Conservation (phyloP, 2,113 vertebrate species). For the Charadrius vociferus region DNA sequence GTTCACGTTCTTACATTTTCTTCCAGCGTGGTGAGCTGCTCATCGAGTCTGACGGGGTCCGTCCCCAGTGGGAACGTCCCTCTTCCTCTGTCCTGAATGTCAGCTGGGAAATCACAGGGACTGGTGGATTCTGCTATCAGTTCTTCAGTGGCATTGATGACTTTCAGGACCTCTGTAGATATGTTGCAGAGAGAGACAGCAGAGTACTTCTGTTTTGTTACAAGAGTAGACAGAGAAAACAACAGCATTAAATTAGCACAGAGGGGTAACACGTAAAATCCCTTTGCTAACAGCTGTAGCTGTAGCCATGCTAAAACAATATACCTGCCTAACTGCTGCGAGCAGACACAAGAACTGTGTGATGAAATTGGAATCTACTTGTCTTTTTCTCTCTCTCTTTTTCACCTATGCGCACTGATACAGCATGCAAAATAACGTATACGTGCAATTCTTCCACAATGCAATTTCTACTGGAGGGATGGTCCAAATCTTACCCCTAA, state of each 20-base stretch:
- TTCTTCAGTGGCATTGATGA: conserved; percentile 95
- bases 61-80: conserved; percentile 80
- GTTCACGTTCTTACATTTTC: conserved; percentile 85
- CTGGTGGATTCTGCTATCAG: conserved; percentile 87
- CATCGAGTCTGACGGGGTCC: conserved; percentile 83
- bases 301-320: not conserved
- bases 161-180: conserved; percentile 95
- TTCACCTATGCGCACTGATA: not conserved
- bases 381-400: not conserved
- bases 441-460: not conserved
- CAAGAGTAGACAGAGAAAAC: conserved; percentile 70
- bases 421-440: not conserved
- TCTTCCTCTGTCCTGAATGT: conserved; percentile 67
- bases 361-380: not conserved
- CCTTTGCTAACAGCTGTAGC: not conserved
- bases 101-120: conserved; percentile 73
- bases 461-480: not conserved
- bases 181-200: conserved; percentile 98
- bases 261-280: not conserved
- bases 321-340: not conserved
- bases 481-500: not conserved
- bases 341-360: not conserved
- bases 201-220: conserved; percentile 90
- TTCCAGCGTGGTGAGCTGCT: conserved; percentile 92
- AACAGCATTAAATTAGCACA: conserved; percentile 69